phyloP scores from a whole-genome alignment of 2,888 invertebrate species.

The Aphidius colemani region DNA sequence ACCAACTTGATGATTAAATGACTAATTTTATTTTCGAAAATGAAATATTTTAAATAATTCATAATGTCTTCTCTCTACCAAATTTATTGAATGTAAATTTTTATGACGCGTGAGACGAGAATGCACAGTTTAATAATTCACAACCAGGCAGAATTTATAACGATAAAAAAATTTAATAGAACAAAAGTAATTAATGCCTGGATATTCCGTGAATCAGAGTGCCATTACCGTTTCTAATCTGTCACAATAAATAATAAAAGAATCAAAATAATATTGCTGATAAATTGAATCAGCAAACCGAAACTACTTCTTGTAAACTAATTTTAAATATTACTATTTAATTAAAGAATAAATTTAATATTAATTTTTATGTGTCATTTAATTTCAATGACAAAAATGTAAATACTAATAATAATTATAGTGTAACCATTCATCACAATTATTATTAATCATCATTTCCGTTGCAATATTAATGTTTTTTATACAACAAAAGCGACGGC shows the following conservation, averaged over 20 bases:
- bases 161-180: slow-evolving; percentile 20
- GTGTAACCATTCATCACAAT: slow-evolving; percentile 2
- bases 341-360: no score
- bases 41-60: no score
- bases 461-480: no score
- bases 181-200: slow-evolving; percentile 2
- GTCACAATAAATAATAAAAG: slow-evolving; percentile 2
- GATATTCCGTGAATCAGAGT: slow-evolving; percentile 52
- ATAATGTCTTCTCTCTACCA: slow-evolving; percentile 50
- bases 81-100: slow-evolving; percentile 55
- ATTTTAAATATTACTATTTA: no score
- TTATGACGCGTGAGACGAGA: slow-evolving; percentile 50
- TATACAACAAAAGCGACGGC: no score
- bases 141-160: slow-evolving; percentile 5
- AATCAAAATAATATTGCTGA: neutral
- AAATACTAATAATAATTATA: neutral
- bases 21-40: no score
- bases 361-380: no score
- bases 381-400: neutral
- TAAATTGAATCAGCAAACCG: no score
- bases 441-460: slow-evolving; percentile 2
- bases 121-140: slow-evolving; percentile 31
- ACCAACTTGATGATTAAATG: no score
- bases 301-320: no score
- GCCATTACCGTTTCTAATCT: slow-evolving; percentile 45